Evolutionary conservation across 2,113 vertebrate genomes (phyloP).

Genomic region (Todiramphus chloris): DNA sequence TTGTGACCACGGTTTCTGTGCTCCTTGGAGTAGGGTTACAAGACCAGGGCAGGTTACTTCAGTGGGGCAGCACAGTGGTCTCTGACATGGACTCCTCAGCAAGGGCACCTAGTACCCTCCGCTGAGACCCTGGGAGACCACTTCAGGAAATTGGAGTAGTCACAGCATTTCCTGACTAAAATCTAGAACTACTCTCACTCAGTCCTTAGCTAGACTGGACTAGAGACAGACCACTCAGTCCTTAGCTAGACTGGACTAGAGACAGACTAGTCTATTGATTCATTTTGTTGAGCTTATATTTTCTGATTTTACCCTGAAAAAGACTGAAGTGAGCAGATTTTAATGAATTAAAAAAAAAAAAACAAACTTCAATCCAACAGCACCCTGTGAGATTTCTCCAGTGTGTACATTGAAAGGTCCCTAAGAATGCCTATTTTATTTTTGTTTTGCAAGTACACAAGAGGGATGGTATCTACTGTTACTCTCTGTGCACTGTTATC

Average conservation of each 20-base stretch:
- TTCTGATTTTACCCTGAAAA: background rate
- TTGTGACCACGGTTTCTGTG: background rate
- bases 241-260: background rate
- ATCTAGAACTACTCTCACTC: background rate
- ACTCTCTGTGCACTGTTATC: background rate
- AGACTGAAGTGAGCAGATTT: background rate
- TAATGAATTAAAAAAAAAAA: background rate
- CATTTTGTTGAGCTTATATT: background rate
- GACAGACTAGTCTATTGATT: background rate
- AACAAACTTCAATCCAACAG: background rate
- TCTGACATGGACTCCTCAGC: background rate
- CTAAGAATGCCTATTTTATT: background rate
- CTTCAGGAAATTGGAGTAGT: background rate
- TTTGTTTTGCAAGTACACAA: background rate
- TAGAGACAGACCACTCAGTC: background rate
- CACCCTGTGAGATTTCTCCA: background rate
- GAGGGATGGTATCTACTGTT: background rate
- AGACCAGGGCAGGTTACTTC: background rate
- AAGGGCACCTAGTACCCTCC: background rate
- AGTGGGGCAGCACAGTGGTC: rapidly evolving
- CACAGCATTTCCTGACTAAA: background rate
- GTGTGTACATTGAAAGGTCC: background rate
- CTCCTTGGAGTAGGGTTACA: background rate
- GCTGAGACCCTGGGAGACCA: background rate
- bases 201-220: background rate